Percentiles rank a stretch among this genome's conserved stretches.
Evolutionary conservation across 2,888 invertebrate genomes (phyloP).

Genomic region (Phortica okadai): DNA sequence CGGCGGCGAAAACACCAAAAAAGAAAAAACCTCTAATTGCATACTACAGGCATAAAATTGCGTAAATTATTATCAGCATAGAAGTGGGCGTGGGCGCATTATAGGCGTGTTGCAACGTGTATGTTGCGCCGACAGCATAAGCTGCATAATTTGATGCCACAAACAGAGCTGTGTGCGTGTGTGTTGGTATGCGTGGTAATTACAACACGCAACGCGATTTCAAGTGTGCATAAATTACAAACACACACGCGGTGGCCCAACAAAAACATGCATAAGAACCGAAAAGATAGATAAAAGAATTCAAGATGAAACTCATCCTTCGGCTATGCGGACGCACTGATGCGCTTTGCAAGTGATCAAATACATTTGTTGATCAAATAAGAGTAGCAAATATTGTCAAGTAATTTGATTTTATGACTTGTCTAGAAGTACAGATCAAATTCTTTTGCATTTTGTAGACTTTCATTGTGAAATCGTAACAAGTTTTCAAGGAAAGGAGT

Average conservation of each 20-base stretch:
- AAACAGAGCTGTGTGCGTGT: neutral
- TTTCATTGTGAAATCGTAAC: no score
- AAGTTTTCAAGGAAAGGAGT: no score
- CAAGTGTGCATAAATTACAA: constrained; percentile 39
- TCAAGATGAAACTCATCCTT: neutral
- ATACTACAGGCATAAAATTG: constrained; percentile 17
- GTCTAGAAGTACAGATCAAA: no score
- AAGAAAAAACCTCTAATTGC: constrained; percentile 21
- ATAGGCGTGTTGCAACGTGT: neutral
- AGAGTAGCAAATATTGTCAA: no score
- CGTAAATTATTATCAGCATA: constrained; percentile 34
- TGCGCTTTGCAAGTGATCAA: no score
- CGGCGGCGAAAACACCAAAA: neutral
- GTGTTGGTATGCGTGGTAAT: constrained; percentile 31
- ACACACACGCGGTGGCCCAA: constrained; percentile 2
- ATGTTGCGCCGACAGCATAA: constrained; percentile 32
- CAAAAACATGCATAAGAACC: constrained; percentile 8
- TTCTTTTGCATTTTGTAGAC: no score
- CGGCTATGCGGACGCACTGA: no score
- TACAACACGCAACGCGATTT: constrained; percentile 26
- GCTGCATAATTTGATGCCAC: constrained; percentile 24
- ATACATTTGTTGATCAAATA: no score
- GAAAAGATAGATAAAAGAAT: neutral
- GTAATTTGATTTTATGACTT: no score
- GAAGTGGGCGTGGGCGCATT: neutral